phyloP scores from a whole-genome alignment of 2,113 vertebrate genomes.

The Myrmecophaga tridactyla region DNA sequence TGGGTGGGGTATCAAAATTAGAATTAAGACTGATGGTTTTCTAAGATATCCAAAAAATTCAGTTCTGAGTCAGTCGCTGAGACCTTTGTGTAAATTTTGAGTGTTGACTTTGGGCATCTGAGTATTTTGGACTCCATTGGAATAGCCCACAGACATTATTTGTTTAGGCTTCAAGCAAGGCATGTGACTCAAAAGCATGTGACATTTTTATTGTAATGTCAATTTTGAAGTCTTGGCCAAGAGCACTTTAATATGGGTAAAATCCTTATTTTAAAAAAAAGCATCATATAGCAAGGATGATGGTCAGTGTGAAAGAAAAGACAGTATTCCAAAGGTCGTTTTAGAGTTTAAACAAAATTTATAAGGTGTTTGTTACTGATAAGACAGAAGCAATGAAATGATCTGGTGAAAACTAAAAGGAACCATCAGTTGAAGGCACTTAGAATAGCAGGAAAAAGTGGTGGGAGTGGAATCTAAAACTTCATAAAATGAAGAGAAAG shows the following conservation, averaged over 20 bases:
- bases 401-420: background rate
- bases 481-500: background rate
- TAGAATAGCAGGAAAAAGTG: background rate
- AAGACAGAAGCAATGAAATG: background rate
- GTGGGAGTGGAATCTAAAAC: background rate
- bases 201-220: conserved; percentile 35
- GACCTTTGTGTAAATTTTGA: background rate
- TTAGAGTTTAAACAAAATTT: background rate
- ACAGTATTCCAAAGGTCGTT: background rate
- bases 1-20: background rate
- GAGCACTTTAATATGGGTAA: background rate
- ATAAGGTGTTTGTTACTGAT: background rate
- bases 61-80: conserved; percentile 1
- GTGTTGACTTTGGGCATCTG: background rate
- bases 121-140: background rate
- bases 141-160: conserved; percentile 4
- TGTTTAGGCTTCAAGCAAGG: background rate
- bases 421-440: background rate
- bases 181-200: background rate
- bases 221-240: background rate
- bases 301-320: background rate
- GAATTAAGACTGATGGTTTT: background rate
- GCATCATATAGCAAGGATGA: background rate
- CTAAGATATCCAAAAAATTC: background rate
- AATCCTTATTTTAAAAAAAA: background rate